phyloP scores from a whole-genome alignment of 2,113 vertebrate species.

The Plestiodon gilberti region DNA sequence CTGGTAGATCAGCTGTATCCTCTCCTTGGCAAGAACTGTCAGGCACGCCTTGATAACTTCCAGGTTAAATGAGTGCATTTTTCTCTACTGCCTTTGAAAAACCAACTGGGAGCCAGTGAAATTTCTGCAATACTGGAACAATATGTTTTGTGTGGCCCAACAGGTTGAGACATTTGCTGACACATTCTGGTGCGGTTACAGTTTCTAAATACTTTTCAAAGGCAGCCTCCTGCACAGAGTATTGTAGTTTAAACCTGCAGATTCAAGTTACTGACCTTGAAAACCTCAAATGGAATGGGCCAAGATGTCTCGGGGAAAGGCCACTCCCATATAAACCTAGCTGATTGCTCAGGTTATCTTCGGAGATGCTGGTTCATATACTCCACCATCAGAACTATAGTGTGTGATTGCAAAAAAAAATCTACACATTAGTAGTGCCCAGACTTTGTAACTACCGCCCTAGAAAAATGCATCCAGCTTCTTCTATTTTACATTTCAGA shows the following conservation, averaged over 20 bases:
- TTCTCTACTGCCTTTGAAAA: neutral
- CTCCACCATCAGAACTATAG: neutral
- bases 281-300: neutral
- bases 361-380: too few relatives aligned
- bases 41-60: neutral
- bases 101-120: too few relatives aligned
- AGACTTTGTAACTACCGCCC: neutral
- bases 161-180: neutral
- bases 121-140: too few relatives aligned
- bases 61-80: neutral
- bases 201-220: too few relatives aligned
- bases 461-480: neutral
- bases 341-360: too few relatives aligned
- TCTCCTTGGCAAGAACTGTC: too few relatives aligned
- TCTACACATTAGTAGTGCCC: neutral
- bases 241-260: too few relatives aligned
- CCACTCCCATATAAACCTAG: too few relatives aligned
- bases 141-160: too few relatives aligned
- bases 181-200: neutral
- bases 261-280: neutral
- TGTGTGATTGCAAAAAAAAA: neutral
- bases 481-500: neutral
- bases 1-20: too few relatives aligned
- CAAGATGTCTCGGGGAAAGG: neutral
- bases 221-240: too few relatives aligned